These are phyloP conservation scores for Cheilosia pagana DNA, from an alignment of 2,888 invertebrate genomes.

Conservation along the genomic window DNA sequence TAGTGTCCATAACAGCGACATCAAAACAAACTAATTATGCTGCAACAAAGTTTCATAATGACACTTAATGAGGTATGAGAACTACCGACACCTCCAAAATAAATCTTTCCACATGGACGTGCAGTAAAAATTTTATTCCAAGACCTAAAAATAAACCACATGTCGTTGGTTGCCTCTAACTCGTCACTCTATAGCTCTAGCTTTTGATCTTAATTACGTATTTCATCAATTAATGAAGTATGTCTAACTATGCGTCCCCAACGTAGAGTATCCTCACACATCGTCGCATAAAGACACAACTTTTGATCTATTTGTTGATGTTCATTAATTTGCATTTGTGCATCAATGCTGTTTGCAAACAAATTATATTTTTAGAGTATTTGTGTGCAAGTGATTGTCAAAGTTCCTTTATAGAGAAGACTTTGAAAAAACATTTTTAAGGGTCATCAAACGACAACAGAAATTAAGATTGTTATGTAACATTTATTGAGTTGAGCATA, in stretches of 20 bases:
- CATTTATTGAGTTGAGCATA: neutral
- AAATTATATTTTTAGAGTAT: constrained; percentile 31
- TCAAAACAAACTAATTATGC: constrained; percentile 11
- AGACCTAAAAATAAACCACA: neutral
- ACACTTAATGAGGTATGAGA: constrained; percentile 32
- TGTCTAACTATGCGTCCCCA: constrained; percentile 62
- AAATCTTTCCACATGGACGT: constrained; percentile 33
- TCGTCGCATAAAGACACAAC: constrained; percentile 34
- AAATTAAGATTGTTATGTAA: neutral
- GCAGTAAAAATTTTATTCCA: neutral
- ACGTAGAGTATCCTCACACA: neutral
- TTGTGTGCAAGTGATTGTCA: neutral
- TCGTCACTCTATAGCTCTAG: constrained; percentile 54
- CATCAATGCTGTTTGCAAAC: constrained; percentile 30
- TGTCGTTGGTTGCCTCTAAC: constrained; percentile 22
- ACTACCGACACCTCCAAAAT: constrained; percentile 17
- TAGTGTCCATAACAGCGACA: neutral
- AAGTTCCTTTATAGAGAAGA: constrained; percentile 1
- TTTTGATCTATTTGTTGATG: constrained; percentile 60
- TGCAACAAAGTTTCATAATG: constrained; percentile 56
- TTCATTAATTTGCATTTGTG: constrained; percentile 3
- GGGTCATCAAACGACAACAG: constrained; percentile 36
- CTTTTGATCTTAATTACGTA: constrained; percentile 62
- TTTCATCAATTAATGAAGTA: constrained; percentile 65
- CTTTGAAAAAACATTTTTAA: constrained; percentile 3